Evolutionary conservation across 1,140 invertebrate species (phyloP).

Genomic region (Bombyx mori): DNA sequence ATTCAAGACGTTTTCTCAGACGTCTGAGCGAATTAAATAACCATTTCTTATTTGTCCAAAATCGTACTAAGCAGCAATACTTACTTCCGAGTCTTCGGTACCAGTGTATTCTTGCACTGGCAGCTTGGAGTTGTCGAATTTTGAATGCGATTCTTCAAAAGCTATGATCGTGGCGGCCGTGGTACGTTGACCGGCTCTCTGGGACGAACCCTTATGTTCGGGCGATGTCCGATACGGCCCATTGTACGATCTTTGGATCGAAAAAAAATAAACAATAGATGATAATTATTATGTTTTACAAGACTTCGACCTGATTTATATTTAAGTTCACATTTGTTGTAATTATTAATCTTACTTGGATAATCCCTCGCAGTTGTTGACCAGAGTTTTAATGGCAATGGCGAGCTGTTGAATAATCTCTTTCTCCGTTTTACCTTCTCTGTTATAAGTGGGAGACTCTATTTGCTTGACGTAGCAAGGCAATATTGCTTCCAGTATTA

Average conservation of each 20-base stretch:
- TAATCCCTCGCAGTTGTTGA: conserved; percentile 96
- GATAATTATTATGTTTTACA: not conserved
- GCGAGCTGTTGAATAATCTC: conserved; percentile 96
- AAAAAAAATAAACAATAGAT: conserved; percentile 6
- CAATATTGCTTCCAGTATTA: conserved; percentile 95
- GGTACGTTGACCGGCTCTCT: conserved; percentile 64
- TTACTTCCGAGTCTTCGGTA: conserved; percentile 84
- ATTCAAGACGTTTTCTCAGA: too few species aligned
- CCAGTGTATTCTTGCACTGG: conserved; percentile 66
- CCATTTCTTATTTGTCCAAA: too few species aligned
- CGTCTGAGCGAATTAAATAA: too few species aligned
- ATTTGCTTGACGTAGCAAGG: conserved; percentile 96
- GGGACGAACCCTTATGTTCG: conserved; percentile 89
- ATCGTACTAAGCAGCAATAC: not conserved
- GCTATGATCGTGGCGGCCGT: conserved; percentile 72
- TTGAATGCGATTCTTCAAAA: conserved; percentile 90
- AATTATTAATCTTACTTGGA: conserved; percentile 81
- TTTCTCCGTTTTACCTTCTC: conserved; percentile 90
- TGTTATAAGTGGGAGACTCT: conserved; percentile 88
- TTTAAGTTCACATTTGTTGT: too few species aligned
- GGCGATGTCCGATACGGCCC: conserved; percentile 90
- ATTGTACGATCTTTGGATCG: conserved; percentile 84
- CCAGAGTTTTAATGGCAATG: conserved; percentile 94
- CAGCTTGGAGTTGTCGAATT: conserved; percentile 78
- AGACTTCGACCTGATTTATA: not conserved